Conservation (phyloP, 1,140 invertebrate species). For the Chelonus insularis region DNA sequence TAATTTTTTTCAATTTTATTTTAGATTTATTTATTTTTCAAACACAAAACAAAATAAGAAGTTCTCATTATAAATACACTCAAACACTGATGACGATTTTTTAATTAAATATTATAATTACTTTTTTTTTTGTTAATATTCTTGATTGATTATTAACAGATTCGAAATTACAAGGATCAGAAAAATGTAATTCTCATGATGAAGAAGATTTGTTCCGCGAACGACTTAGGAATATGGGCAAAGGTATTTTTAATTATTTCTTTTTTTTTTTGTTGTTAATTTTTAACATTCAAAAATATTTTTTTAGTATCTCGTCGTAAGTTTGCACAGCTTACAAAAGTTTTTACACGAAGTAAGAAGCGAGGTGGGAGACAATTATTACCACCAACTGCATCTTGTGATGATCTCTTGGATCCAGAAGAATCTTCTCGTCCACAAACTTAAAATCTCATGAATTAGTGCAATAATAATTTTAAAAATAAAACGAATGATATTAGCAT, state of each 20-base stretch:
- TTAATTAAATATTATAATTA: too few species aligned
- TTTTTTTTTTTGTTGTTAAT: too few species aligned
- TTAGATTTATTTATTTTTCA: too few species aligned
- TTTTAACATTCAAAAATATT: too few species aligned
- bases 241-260: too few species aligned
- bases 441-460: conserved; percentile 31
- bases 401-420: conserved; percentile 55
- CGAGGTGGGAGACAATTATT: conserved; percentile 60
- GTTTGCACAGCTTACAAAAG: conserved; percentile 77
- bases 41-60: too few species aligned
- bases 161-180: conserved; percentile 47
- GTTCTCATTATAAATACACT: too few species aligned
- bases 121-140: too few species aligned
- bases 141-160: too few species aligned
- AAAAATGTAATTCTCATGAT: conserved; percentile 62
- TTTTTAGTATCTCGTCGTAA: conserved; percentile 75
- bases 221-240: conserved; percentile 85
- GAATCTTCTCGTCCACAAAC: conserved; percentile 51
- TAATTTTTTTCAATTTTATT: too few species aligned
- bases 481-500: background rate
- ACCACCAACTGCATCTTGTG: conserved; percentile 55
- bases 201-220: conserved; percentile 80
- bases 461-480: conserved; percentile 1
- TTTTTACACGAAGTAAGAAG: conserved; percentile 76
- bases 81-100: too few species aligned